A percentile compares a stretch with the other conserved stretches of the same genome.
phyloP scores from a whole-genome alignment of 2,113 vertebrate species.

The Callopanchax toddi region DNA sequence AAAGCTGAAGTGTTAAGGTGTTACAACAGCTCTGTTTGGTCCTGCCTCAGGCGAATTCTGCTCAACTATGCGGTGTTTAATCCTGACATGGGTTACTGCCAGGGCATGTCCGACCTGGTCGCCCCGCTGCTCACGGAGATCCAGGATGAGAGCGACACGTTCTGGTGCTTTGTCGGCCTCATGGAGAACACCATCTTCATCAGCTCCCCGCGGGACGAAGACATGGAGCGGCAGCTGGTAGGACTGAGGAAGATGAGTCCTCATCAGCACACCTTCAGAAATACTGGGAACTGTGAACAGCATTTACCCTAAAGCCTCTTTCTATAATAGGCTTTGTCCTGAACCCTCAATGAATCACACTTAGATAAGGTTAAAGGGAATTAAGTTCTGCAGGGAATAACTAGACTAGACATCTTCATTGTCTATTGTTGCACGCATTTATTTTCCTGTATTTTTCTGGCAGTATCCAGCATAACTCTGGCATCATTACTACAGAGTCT shows the following conservation, averaged over 20 bases:
- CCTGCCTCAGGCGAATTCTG: conserved; percentile 85
- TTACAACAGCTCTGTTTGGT: conserved; percentile 22
- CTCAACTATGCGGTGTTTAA: conserved; percentile 96
- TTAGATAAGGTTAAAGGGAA: too few relatives aligned
- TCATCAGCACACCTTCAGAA: too few relatives aligned
- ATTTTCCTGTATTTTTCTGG: too few relatives aligned
- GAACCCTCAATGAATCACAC: too few relatives aligned
- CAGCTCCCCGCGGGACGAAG: conserved; percentile 94
- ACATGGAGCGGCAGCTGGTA: conserved; percentile 99
- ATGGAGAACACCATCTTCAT: conserved; percentile 99
- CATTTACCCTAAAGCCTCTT: too few relatives aligned
- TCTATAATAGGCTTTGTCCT: too few relatives aligned
- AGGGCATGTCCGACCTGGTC: conserved; percentile 98
- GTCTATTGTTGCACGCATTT: too few relatives aligned
- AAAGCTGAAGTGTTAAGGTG: conserved; percentile 14
- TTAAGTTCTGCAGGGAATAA: too few relatives aligned
- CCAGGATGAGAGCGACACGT: conserved; percentile 94
- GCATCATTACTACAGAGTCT: too few relatives aligned
- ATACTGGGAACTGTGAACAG: too few relatives aligned
- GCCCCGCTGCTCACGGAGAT: conserved; percentile 94
- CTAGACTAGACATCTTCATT: too few relatives aligned
- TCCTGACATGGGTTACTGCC: conserved; percentile 92
- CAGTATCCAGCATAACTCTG: too few relatives aligned
- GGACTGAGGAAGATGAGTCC: conserved; percentile 31
- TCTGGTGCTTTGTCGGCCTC: conserved; percentile 98